These are phyloP conservation scores for Coregonus ussuriensis DNA, from an alignment of 2,797 vertebrate species.

Conservation along the genomic window DNA sequence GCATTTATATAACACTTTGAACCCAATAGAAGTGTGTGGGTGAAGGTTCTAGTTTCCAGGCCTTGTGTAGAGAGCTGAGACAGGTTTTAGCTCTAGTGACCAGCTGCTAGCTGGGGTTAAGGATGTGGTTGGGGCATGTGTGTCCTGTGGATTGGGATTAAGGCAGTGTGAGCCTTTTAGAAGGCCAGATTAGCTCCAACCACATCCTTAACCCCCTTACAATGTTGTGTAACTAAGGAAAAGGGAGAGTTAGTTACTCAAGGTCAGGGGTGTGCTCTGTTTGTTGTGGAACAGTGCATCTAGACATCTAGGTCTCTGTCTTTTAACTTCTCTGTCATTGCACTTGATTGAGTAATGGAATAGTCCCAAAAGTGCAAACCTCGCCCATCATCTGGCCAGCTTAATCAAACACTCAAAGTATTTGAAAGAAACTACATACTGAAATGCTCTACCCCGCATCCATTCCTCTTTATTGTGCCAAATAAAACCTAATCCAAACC, in stretches of 20 bases:
- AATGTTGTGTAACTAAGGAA: conserved; percentile 58
- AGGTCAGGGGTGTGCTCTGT: background rate
- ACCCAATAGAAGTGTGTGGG: background rate
- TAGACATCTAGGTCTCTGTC: background rate
- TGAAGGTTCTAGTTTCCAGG: background rate
- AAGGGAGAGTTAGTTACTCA: conserved; percentile 26
- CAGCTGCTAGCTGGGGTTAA: background rate
- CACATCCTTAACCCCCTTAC: too few relatives aligned
- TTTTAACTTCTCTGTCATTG: background rate
- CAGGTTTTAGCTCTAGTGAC: background rate
- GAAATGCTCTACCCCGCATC: background rate
- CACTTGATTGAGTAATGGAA: background rate
- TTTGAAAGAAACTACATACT: background rate
- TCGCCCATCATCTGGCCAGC: background rate
- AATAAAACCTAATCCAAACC: conserved; percentile 30
- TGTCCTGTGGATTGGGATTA: conserved; percentile 62
- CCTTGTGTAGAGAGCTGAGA: too few relatives aligned
- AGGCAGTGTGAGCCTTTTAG: conserved; percentile 39
- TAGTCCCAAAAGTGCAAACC: background rate
- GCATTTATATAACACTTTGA: background rate
- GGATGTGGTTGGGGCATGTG: background rate
- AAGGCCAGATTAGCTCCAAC: conserved; percentile 33
- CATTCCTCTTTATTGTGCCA: conserved; percentile 25
- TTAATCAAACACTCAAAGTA: background rate
- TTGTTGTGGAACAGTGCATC: background rate